phyloP scores from a whole-genome alignment of 2,113 vertebrate species.

The Vulpes lagopus region DNA sequence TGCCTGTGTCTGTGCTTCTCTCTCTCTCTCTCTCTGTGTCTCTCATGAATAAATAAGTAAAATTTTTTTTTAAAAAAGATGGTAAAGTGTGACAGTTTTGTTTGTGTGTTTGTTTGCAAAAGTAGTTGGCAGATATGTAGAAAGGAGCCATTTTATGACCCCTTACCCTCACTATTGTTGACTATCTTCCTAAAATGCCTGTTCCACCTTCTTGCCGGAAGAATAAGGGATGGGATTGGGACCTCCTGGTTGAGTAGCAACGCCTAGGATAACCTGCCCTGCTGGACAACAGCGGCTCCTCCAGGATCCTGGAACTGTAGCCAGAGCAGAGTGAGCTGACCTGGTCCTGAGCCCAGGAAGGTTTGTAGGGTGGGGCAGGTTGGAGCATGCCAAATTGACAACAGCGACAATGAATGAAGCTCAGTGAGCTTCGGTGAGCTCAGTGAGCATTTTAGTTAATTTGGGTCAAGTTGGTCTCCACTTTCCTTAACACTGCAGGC shows the following conservation, averaged over 20 bases:
- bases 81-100: not conserved
- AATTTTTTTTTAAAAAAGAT: not conserved
- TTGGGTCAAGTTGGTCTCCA: not conserved
- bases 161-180: not conserved
- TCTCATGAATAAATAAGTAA: too few species aligned
- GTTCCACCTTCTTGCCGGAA: not conserved
- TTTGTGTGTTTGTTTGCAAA: not conserved
- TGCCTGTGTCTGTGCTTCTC: too few species aligned
- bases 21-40: too few species aligned
- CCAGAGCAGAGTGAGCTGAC: slow-evolving; percentile 1
- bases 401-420: not conserved
- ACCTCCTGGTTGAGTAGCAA: not conserved
- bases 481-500: not conserved
- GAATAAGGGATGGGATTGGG: not conserved
- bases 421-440: too few species aligned
- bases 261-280: not conserved
- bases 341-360: not conserved
- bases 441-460: not conserved
- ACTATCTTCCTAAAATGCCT: not conserved
- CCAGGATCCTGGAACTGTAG: not conserved
- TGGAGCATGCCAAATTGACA: not conserved
- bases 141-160: not conserved
- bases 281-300: not conserved
- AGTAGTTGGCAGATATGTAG: not conserved
- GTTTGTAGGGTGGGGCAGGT: not conserved